A percentile compares a stretch with the other conserved stretches of the same genome.
These are phyloP conservation scores for Biston betularia DNA, from an alignment of 2,888 invertebrate genomes.

Conservation along the genomic window DNA sequence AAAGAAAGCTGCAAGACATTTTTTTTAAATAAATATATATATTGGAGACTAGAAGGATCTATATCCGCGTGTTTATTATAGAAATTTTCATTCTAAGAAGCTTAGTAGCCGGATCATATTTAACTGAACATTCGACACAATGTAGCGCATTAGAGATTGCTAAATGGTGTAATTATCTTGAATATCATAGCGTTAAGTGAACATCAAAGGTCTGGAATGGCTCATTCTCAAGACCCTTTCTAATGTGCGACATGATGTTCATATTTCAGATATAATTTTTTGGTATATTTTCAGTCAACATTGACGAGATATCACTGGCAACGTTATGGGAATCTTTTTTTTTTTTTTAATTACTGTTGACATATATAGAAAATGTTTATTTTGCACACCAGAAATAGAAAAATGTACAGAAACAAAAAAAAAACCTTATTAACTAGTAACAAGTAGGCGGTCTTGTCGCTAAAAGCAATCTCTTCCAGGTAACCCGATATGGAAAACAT, in stretches of 20 bases:
- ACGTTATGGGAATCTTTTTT: too few relatives aligned
- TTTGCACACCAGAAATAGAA: too few relatives aligned
- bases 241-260: constrained; percentile 22
- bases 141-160: constrained; percentile 44
- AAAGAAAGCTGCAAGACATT: too few relatives aligned
- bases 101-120: constrained; percentile 36
- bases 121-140: constrained; percentile 39
- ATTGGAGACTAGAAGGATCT: background rate
- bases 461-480: too few relatives aligned
- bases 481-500: too few relatives aligned
- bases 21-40: too few relatives aligned
- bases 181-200: constrained; percentile 41
- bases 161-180: constrained; percentile 44
- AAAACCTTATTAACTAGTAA: too few relatives aligned
- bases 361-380: too few relatives aligned
- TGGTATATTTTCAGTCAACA: background rate
- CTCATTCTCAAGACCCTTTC: constrained; percentile 39
- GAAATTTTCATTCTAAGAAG: constrained; percentile 38
- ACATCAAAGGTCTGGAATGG: constrained; percentile 38
- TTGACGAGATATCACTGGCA: too few relatives aligned
- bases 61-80: constrained; percentile 23
- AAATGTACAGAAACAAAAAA: too few relatives aligned
- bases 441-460: too few relatives aligned
- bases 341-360: too few relatives aligned
- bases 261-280: constrained; percentile 23